These are phyloP conservation scores for Exaiptasia diaphana DNA, from an alignment of 64 coral and sea anemone species.

Conservation along the genomic window DNA sequence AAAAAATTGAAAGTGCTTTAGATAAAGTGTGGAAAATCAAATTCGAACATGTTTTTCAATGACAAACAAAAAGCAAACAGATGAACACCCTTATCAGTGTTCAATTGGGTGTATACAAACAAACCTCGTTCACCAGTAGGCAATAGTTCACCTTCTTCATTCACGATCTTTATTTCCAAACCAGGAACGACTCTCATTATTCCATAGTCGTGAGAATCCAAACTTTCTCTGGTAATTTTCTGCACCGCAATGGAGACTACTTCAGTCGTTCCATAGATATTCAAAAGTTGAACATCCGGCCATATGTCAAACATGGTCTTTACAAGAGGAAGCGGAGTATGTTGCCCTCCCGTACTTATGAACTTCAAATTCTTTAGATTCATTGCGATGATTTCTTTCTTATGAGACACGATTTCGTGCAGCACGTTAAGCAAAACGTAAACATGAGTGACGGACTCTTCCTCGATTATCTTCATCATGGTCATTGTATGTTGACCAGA, in stretches of 20 bases:
- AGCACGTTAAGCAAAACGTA: background rate
- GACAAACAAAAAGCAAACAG: too few relatives aligned
- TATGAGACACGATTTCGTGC: background rate
- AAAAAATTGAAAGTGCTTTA: too few relatives aligned
- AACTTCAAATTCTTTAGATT: background rate
- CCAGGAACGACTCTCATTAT: too few relatives aligned
- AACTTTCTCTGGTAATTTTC: background rate
- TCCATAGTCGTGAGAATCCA: too few relatives aligned
- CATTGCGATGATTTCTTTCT: background rate
- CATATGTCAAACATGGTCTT: background rate
- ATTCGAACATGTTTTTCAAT: too few relatives aligned
- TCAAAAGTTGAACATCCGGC: too few relatives aligned
- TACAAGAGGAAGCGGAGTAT: background rate
- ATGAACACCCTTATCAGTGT: too few relatives aligned
- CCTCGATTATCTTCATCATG: background rate
- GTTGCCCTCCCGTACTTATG: background rate
- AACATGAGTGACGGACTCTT: background rate
- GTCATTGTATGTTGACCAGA: background rate
- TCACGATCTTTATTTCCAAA: background rate
- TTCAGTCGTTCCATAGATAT: background rate
- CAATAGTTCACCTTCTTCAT: background rate
- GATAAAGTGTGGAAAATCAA: too few relatives aligned
- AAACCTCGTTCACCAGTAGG: background rate
- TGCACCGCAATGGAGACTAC: background rate
- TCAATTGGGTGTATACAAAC: too few relatives aligned